Evolutionary conservation across 2,888 invertebrate species (phyloP).

Genomic region (Camponotus fellah): DNA sequence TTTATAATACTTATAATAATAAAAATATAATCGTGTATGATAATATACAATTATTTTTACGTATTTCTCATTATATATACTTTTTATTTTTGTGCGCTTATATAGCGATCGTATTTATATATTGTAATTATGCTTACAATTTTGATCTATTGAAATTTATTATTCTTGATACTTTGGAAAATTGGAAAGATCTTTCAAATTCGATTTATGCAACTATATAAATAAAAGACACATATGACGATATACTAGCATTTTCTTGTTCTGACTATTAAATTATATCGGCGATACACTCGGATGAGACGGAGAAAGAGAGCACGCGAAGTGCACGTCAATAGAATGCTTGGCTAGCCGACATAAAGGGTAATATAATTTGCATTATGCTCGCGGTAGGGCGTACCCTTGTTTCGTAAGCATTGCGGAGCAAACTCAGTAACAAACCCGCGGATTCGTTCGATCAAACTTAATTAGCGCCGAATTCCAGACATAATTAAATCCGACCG

Average conservation of each 20-base stretch:
- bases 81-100: too few species aligned
- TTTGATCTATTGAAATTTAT: background rate
- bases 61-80: too few species aligned
- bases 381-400: slow-evolving; percentile 76
- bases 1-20: background rate
- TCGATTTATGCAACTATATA: background rate
- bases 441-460: slow-evolving; percentile 84
- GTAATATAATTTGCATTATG: slow-evolving; percentile 82
- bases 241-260: background rate
- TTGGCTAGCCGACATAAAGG: slow-evolving; percentile 68
- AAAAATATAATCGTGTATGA: background rate
- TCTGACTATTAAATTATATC: slow-evolving; percentile 8
- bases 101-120: too few species aligned
- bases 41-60: too few species aligned
- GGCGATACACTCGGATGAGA: slow-evolving; percentile 20
- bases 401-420: slow-evolving; percentile 81
- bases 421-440: slow-evolving; percentile 82
- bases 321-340: slow-evolving; percentile 68
- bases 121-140: background rate
- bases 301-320: slow-evolving; percentile 60
- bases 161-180: background rate
- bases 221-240: background rate
- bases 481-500: slow-evolving; percentile 84
- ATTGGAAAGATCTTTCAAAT: background rate
- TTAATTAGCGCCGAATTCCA: slow-evolving; percentile 84